Percentiles rank a stretch among this genome's conserved stretches.
These are phyloP conservation scores for Macrotus californicus DNA, from an alignment of 2,113 vertebrate species.

Conservation along the genomic window DNA sequence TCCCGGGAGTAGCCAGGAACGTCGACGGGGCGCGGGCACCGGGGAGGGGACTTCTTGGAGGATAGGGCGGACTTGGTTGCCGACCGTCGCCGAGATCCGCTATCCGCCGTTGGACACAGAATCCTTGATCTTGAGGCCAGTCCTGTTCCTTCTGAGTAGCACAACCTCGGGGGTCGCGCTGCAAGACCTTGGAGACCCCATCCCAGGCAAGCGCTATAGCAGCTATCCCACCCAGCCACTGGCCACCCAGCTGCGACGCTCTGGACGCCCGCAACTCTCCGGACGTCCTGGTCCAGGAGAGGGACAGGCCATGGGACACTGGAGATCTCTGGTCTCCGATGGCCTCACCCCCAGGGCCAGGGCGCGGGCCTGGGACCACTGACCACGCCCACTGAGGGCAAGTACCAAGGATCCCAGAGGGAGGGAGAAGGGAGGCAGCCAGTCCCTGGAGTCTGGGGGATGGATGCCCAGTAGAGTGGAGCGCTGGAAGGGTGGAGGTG, in stretches of 20 bases:
- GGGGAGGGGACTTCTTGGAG: not conserved
- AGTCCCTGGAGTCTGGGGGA: not conserved
- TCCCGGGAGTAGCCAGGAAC: no score
- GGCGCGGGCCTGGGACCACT: not conserved
- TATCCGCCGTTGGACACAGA: no score
- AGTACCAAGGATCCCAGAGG: not conserved
- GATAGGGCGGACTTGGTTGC: not conserved
- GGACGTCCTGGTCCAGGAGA: not conserved
- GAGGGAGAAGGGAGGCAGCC: not conserved
- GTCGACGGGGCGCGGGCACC: not conserved
- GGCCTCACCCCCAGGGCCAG: not conserved
- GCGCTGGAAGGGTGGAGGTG: not conserved
- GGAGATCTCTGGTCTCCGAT: not conserved
- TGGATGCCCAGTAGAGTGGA: not conserved
- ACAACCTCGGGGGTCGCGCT: not conserved
- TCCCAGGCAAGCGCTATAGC: not conserved
- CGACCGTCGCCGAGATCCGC: no score
- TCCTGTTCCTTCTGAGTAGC: not conserved
- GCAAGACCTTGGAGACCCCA: not conserved
- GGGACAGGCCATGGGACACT: no score
- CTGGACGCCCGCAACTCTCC: no score
- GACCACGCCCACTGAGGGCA: not conserved
- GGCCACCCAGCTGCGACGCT: no score
- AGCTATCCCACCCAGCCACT: no score
- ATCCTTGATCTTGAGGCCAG: not conserved